These are phyloP conservation scores for Drosophila burlai DNA, from an alignment of 1,140 invertebrate genomes.

Conservation along the genomic window DNA sequence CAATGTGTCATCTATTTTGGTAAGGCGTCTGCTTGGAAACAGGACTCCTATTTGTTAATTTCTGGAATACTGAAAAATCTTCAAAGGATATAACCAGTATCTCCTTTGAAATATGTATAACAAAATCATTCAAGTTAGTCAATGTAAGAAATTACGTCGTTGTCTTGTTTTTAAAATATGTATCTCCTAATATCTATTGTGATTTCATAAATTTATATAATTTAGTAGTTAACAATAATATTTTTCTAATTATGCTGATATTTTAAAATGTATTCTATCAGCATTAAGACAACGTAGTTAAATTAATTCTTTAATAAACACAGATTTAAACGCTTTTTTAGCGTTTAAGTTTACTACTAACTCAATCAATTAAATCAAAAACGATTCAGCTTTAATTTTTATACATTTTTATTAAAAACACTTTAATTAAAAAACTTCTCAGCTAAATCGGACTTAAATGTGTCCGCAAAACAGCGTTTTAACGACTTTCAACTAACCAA, in stretches of 20 bases:
- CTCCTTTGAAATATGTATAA: neutral
- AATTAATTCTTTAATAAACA: too few relatives aligned
- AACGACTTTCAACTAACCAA: slow-evolving; percentile 15
- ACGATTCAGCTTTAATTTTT: too few relatives aligned
- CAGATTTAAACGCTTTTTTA: too few relatives aligned
- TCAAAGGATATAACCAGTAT: neutral
- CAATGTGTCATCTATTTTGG: slow-evolving; percentile 21
- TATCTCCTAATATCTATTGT: too few relatives aligned
- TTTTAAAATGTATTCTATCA: neutral
- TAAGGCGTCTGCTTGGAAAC: neutral
- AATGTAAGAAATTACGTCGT: neutral
- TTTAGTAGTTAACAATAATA: neutral
- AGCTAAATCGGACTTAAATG: neutral
- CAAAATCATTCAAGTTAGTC: neutral
- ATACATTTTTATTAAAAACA: too few relatives aligned
- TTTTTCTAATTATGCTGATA: neutral
- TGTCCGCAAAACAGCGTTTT: neutral
- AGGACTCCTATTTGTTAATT: too few relatives aligned
- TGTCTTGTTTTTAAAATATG: neutral
- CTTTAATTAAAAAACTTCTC: neutral
- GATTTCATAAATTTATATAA: too few relatives aligned
- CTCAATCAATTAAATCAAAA: too few relatives aligned
- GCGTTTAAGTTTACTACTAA: too few relatives aligned
- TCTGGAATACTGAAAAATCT: neutral
- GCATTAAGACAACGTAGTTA: too few relatives aligned